Evolutionary conservation across 2,888 invertebrate genomes (phyloP).

Genomic region (Clivina fossor): DNA sequence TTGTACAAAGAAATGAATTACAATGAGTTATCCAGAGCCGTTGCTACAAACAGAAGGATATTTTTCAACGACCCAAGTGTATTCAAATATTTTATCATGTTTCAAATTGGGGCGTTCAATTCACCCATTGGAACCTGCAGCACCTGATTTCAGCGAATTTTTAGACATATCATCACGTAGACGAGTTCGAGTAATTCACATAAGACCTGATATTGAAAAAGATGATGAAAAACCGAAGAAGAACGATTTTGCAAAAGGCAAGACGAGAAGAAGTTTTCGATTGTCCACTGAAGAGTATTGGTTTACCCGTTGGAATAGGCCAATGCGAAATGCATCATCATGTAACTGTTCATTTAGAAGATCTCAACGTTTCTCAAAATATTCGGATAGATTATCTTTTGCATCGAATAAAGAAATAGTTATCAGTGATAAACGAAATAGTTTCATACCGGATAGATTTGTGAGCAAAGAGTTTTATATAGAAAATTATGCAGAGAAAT

Average conservation of each 20-base stretch:
- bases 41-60: slow-evolving; percentile 18
- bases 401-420: neutral
- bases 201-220: slow-evolving; percentile 43
- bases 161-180: slow-evolving; percentile 47
- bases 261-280: slow-evolving; percentile 44
- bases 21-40: slow-evolving; percentile 27
- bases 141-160: slow-evolving; percentile 50
- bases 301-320: slow-evolving; percentile 55
- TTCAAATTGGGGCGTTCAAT: slow-evolving; percentile 46
- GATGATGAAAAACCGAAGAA: slow-evolving; percentile 36
- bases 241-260: slow-evolving; percentile 38
- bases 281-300: slow-evolving; percentile 54
- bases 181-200: slow-evolving; percentile 49
- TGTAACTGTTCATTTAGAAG: slow-evolving; percentile 53
- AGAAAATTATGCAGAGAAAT: slow-evolving; percentile 50
- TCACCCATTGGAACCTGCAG: slow-evolving; percentile 48
- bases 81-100: slow-evolving; percentile 37
- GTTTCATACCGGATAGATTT: slow-evolving; percentile 23
- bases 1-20: slow-evolving; percentile 17
- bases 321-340: slow-evolving; percentile 48
- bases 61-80: slow-evolving; percentile 16
- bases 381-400: slow-evolving; percentile 18
- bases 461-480: slow-evolving; percentile 39
- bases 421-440: slow-evolving; percentile 1
- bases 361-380: slow-evolving; percentile 48